Percentiles rank a stretch among this genome's conserved stretches.
Evolutionary conservation across 2,797 vertebrate species (phyloP).

Genomic region (Poecilia picta): DNA sequence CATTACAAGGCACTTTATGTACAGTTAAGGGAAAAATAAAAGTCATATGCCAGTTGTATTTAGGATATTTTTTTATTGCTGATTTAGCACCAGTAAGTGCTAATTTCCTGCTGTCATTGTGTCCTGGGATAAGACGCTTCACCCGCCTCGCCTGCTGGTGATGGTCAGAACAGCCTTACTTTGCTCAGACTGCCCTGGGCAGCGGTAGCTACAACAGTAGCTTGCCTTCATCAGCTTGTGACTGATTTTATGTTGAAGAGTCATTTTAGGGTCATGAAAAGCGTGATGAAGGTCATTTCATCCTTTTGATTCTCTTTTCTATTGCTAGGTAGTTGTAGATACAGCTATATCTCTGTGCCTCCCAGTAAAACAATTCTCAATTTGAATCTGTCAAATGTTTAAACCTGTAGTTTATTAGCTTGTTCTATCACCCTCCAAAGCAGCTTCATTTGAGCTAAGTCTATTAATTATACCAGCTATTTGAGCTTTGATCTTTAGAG

Average conservation of each 20-base stretch:
- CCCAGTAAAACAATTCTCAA: background rate
- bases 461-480: constrained; percentile 59
- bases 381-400: background rate
- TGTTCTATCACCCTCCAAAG: constrained; percentile 43
- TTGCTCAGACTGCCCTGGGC: too few species aligned
- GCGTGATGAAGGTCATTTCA: background rate
- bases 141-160: too few species aligned
- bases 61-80: background rate
- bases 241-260: background rate
- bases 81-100: background rate
- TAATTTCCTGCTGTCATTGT: background rate
- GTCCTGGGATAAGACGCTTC: background rate
- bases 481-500: constrained; percentile 65
- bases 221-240: too few species aligned
- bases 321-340: background rate
- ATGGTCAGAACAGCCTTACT: too few species aligned
- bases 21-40: background rate
- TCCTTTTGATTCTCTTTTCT: too few species aligned
- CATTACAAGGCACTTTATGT: background rate
- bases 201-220: too few species aligned
- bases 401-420: constrained; percentile 3
- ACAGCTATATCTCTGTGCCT: background rate
- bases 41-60: background rate
- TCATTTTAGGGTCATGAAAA: background rate
- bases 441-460: constrained; percentile 36